Base-by-base conservation (phyloP, 2,113 vertebrate species). In the Cynocephalus volans region DNA sequence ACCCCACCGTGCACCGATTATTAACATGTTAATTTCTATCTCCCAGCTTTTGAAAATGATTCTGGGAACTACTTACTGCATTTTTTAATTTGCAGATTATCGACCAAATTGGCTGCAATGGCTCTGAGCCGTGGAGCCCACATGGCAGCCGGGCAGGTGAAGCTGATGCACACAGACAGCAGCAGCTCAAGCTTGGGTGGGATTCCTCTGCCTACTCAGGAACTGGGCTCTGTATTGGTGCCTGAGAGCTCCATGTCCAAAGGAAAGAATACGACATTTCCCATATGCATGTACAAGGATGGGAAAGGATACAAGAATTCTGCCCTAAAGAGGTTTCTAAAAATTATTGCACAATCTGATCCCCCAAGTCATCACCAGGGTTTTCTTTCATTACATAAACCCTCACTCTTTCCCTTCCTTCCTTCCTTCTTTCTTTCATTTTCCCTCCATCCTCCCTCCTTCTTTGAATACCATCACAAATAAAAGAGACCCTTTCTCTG, bases 51-150 rank as follows among this genome's bases (percentile, higher is more conserved):
- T 90, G 93, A 97, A 97, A 97, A 98, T 96, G 97, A 97, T 96
- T 95, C 93, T 96, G 72, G 90, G 31, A 86, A 98, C 97, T 97
- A 97, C 96, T 98, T 99, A 99, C 98, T 98, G 98, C 98, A 98
- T 98, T 99, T 99, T 99, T 98, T 99, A 98, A 99, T 99, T 98
- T 98, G 97, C 97, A 98, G 98, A 98, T 98, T 98, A 99, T 98
- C 94, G 95, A 98, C 98, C 98, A 97, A 97, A 98, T 98, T 97
- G 98, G 97, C 96, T 98, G 93, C 98, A 98, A 97, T 98, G 97
- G 97, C 97, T 98, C 98, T 97, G 98, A 98, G 98, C 98, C 98
- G 98, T 96, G 98, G 95, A 98, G 82, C 86, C 95, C 98, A n/a
- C 94, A 84, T 75, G 82, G 97, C 98, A 91, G 97, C 96, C 64